Base-by-base conservation (phyloP, 2,888 invertebrate genomes). In the Beris morrisii region DNA sequence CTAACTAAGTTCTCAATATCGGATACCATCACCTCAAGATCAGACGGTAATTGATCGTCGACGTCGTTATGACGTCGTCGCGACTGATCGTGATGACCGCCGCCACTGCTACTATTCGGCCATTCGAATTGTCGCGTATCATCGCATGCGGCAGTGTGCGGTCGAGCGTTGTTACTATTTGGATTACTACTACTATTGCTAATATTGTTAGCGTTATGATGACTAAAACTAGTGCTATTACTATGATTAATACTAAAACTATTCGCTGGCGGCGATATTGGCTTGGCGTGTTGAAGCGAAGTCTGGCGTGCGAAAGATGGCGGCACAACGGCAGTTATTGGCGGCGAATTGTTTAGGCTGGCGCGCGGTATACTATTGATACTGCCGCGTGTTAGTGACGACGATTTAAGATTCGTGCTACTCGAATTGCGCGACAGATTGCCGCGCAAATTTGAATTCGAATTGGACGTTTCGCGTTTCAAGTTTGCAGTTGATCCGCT, bases 1-100 rank as follows among this genome's bases (percentile, higher is more conserved):
- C 79, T 80, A 75, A 80, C 78, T 75, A 81, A 71, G 72, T 79
- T 79, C 72, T 80, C 80, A 67, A 79, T 73, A 71, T 81, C 81
- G 28, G 79, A 80, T 52, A 80, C 75, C 74, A 77, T 78, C 44
- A 80, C 78, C 74, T 81, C 81, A 63, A 80, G 72, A 70, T 81
- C 79, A 56, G 81, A 79, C 54, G 78, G 76, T 68, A 70, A 48
- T 3, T 66, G 54, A 13, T 69, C 68, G 43, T 71, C 68, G n/a
- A 56, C 64, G 31, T 65, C 38, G n/a, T 38, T 32, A 52, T 22
- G 46, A 7, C 61, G 22, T 32, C 55, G 55, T 50, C 53, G 55
- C 31, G 44, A 44, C 43, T 53, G 48, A 28, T 53, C 50, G 1
- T 56, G 31, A 48, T 22, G 44, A n/a, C 48, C 22, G 13, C 58